These are phyloP conservation scores for Clamator glandarius DNA, from an alignment of 2,797 vertebrate species.

Conservation along the genomic window DNA sequence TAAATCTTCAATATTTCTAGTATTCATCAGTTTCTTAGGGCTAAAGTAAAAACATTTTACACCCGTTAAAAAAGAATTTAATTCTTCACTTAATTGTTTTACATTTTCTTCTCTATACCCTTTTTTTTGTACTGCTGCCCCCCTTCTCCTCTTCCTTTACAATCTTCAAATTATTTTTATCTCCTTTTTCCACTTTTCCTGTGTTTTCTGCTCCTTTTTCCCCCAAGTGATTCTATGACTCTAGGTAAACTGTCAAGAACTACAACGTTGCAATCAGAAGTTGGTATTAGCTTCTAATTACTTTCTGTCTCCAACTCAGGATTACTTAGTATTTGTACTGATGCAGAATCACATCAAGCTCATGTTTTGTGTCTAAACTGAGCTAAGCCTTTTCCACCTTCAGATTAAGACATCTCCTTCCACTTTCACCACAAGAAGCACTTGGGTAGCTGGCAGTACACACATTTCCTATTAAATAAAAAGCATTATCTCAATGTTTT, in stretches of 20 bases:
- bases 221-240: no score
- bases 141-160: background rate
- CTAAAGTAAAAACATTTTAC: background rate
- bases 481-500: constrained; percentile 22
- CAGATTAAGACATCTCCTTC: constrained; percentile 32
- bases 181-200: background rate
- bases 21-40: background rate
- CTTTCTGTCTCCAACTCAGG: background rate
- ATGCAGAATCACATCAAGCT: constrained; percentile 3
- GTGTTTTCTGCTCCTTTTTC: background rate
- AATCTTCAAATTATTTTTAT: background rate
- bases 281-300: background rate
- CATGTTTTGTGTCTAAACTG: constrained; percentile 13
- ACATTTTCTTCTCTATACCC: background rate
- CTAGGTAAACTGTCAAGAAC: background rate
- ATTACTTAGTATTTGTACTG: background rate
- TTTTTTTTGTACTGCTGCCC: background rate
- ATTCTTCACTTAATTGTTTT: background rate
- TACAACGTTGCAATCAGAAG: background rate
- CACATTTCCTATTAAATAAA: background rate
- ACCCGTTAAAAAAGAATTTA: background rate
- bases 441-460: background rate
- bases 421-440: constrained; percentile 1
- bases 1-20: background rate
- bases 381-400: constrained; percentile 17